These are phyloP conservation scores for Oreochromis mossambicus DNA, from an alignment of 2,797 vertebrate genomes.

Conservation along the genomic window DNA sequence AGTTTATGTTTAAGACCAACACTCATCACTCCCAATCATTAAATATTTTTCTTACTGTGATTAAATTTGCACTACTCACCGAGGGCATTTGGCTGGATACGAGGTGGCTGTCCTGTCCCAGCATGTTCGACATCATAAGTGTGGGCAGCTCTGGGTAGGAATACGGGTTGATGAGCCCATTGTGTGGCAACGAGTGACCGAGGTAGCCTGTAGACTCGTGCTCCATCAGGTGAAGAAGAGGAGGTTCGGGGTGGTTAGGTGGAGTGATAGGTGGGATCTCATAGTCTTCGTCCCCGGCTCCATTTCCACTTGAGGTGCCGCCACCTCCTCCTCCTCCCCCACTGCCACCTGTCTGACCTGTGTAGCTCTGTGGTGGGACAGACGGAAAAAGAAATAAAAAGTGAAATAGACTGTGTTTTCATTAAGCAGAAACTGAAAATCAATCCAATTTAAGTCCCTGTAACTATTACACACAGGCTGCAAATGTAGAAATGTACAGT, in stretches of 20 bases:
- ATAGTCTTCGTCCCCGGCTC: constrained; percentile 90
- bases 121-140: constrained; percentile 99
- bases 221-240: constrained; percentile 95
- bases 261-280: constrained; percentile 98
- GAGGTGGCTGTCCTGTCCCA: constrained; percentile 94
- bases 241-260: constrained; percentile 93
- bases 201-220: constrained; percentile 90
- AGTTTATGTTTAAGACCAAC: background rate
- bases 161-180: constrained; percentile 94
- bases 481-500: background rate
- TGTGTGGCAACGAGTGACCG: constrained; percentile 92
- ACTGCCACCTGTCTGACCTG: constrained; percentile 71
- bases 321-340: constrained; percentile 65
- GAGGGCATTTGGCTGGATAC: constrained; percentile 94
- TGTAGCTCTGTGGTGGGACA: constrained; percentile 79
- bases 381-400: background rate
- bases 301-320: constrained; percentile 63
- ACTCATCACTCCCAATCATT: background rate
- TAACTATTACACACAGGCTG: background rate
- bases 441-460: background rate
- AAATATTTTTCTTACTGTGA: background rate
- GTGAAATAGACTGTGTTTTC: background rate
- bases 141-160: constrained; percentile 96
- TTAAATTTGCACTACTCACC: constrained; percentile 78
- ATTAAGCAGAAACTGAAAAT: background rate